These are phyloP conservation scores for Epirrhoe alternata DNA, from an alignment of 2,888 invertebrate species.

Conservation along the genomic window DNA sequence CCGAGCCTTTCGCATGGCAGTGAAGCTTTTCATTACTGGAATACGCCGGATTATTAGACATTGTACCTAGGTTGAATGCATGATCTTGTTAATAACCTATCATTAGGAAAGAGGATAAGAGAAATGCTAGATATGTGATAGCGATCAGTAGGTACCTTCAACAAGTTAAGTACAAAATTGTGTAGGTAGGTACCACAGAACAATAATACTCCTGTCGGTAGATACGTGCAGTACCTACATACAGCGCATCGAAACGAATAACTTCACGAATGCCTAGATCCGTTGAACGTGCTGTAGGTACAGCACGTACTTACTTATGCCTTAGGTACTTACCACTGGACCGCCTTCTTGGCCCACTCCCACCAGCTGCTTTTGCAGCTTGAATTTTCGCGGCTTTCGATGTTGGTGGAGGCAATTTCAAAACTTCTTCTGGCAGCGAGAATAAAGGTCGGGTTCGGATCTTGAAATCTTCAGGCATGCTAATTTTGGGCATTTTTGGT, in stretches of 20 bases:
- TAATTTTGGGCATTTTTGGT: conserved; percentile 82
- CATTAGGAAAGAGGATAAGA: no score
- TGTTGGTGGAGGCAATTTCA: conserved; percentile 75
- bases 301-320: background rate
- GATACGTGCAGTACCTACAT: no score
- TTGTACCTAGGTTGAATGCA: background rate
- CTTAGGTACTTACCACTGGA: conserved; percentile 68
- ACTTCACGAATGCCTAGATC: no score
- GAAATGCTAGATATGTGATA: background rate
- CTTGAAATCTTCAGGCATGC: conserved; percentile 85
- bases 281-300: no score
- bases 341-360: conserved; percentile 53
- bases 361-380: conserved; percentile 53
- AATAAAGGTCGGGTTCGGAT: conserved; percentile 85
- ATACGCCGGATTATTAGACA: conserved; percentile 6
- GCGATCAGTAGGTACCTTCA: conserved; percentile 3
- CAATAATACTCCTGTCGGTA: no score
- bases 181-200: no score
- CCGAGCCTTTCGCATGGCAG: conserved; percentile 89
- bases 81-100: background rate
- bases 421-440: conserved; percentile 87
- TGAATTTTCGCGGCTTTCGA: conserved; percentile 66
- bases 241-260: no score
- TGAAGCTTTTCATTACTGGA: conserved; percentile 87
- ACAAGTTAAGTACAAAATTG: no score